Conservation (phyloP, 2,888 invertebrate species). For the Xestia ashworthii region DNA sequence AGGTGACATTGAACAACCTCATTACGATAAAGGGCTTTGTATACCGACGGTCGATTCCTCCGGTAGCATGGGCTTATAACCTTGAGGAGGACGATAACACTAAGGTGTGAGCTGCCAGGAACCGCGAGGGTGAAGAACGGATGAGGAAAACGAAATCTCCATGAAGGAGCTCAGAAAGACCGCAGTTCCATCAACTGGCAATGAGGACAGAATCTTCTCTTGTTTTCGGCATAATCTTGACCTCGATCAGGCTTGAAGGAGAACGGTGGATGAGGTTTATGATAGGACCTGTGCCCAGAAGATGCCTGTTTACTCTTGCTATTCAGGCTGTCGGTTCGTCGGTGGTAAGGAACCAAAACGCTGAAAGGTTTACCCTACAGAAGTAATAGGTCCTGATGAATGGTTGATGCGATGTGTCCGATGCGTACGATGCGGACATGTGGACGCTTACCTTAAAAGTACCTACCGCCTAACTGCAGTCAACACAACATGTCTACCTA, state of each 20-base stretch:
- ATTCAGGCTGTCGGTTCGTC: background rate
- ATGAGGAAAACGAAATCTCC: background rate
- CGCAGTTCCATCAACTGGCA: background rate
- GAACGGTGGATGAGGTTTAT: background rate
- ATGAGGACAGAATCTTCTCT: too few species aligned
- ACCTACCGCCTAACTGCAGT: conserved; percentile 1
- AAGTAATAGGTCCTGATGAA: background rate
- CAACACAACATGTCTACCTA: conserved; percentile 1
- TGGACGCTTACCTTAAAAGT: too few species aligned
- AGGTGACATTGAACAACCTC: conserved; percentile 39
- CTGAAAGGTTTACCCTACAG: background rate
- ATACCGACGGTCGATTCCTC: background rate
- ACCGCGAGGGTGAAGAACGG: background rate
- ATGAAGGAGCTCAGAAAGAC: background rate
- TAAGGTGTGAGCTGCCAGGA: background rate
- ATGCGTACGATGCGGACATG: too few species aligned
- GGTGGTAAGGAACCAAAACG: background rate
- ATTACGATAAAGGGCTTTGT: conserved; percentile 27
- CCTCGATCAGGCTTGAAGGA: background rate
- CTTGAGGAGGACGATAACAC: conserved; percentile 9
- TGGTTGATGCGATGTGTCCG: too few species aligned
- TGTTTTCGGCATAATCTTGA: background rate
- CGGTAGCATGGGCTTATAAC: background rate
- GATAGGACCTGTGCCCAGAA: background rate
- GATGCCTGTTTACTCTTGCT: background rate